Evolutionary conservation across 53 echinoderm and acorn worm species (phyloP), one percentile per base, ranked within the genome.

Genomic region (Patiria pectinifera): DNA sequence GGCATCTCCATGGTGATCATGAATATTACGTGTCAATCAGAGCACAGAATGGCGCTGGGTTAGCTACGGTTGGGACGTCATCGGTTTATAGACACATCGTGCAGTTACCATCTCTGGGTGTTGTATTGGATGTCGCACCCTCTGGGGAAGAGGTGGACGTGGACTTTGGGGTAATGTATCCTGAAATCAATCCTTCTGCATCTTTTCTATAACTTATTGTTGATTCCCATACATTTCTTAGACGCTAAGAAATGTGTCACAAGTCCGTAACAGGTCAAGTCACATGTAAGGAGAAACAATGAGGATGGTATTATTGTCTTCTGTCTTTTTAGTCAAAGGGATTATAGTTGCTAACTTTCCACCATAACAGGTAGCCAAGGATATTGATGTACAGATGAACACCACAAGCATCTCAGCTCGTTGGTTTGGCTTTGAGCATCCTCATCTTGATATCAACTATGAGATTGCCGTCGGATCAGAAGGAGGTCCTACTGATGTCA

Each of bases 361-460:
- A 4, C 11, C 22, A n/a, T 84, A 22, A 62, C 62, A 92, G 92
- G 49, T 69, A 22, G 70, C 71, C 6, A 72, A 86, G 11, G 93
- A 93, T 83, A 87, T 88, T 18, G 93, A 93, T n/a, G 93, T 93
- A 3, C 93, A 93, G 76, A 82, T 19, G 62, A 48, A 49, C 82
- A 82, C 43, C 72, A 74, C 82, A 44, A 84, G 45, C 12, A 46
- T 93, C 45, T 82, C 87, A 12, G 93, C 88, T 45, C 82, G 62
- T 11, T 93, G 93, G 93, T 93, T 72, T 59, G 94, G 94, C 14
- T 94, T 94, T 94, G 85, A 84, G 15, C 94, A 94, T 86, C 94
- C 94, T 24, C 86, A 93, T 69, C 84, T 84, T 19, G 63, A 91
- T 14, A 84, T 93, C 44, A 89, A 15, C 47, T 93, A 93, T 85